A percentile compares a stretch with the other conserved stretches of the same genome.
Evolutionary conservation across 2,113 vertebrate genomes (phyloP).

Genomic region (Sceloporus undulatus): DNA sequence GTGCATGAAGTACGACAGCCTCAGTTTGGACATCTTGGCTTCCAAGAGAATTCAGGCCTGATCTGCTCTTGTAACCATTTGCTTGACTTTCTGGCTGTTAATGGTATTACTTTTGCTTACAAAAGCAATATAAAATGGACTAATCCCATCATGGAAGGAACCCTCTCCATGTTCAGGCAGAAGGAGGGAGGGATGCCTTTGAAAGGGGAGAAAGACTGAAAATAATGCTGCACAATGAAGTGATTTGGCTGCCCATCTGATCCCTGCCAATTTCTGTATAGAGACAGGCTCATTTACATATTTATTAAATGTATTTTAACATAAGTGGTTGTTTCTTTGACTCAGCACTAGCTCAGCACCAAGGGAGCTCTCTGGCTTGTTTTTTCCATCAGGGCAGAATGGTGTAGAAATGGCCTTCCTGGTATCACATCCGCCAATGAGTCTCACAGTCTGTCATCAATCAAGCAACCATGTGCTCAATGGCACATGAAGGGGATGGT

Average conservation of each 20-base stretch:
- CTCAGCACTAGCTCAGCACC: background rate
- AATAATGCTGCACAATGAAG: background rate
- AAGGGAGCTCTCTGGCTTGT: background rate
- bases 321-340: background rate
- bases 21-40: too few relatives aligned
- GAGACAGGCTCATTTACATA: conserved; percentile 14
- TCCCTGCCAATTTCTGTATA: background rate
- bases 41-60: too few relatives aligned
- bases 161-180: background rate
- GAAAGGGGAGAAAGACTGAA: background rate
- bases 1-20: too few relatives aligned
- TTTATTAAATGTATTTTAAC: conserved; percentile 12
- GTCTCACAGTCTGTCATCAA: background rate
- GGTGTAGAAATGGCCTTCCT: background rate
- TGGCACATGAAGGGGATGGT: background rate
- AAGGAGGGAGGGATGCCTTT: background rate
- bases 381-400: background rate
- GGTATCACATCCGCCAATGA: background rate
- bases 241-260: background rate
- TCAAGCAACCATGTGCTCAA: background rate
- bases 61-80: too few relatives aligned
- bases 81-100: too few relatives aligned
- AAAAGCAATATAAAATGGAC: background rate
- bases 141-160: background rate
- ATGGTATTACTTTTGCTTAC: background rate